Evolutionary conservation across 2,797 vertebrate genomes (phyloP).

Genomic region (Discoglossus pictus): DNA sequence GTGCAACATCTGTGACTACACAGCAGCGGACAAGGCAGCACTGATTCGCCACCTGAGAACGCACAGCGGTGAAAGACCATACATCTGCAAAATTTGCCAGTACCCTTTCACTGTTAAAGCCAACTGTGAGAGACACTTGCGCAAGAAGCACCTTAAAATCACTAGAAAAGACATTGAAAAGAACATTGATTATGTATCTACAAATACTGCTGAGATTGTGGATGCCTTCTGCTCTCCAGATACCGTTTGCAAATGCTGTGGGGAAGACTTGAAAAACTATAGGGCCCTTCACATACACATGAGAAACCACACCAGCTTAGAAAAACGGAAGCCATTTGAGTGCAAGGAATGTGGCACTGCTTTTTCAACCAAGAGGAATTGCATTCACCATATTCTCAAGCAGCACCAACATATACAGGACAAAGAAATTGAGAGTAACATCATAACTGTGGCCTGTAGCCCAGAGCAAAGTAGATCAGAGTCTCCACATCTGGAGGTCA

Average conservation of each 20-base stretch:
- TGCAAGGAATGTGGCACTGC: conserved; percentile 88
- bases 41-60: conserved; percentile 93
- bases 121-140: conserved; percentile 95
- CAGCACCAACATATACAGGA: conserved; percentile 92
- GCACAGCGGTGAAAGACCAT: conserved; percentile 93
- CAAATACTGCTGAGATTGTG: conserved; percentile 76
- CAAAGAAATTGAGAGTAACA: conserved; percentile 87
- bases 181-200: conserved; percentile 91
- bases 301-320: conserved; percentile 88
- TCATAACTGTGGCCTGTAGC: conserved; percentile 73
- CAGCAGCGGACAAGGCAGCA: conserved; percentile 92
- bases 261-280: conserved; percentile 87
- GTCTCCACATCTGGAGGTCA: conserved; percentile 62
- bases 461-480: conserved; percentile 56
- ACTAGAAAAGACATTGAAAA: conserved; percentile 95
- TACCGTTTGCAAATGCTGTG: conserved; percentile 86
- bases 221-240: conserved; percentile 75
- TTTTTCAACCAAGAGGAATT: conserved; percentile 92
- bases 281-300: conserved; percentile 92
- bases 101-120: conserved; percentile 98
- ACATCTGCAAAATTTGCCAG: conserved; percentile 94
- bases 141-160: conserved; percentile 95
- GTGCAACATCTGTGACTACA: conserved; percentile 95
- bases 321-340: conserved; percentile 88
- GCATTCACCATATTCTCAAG: conserved; percentile 93